A percentile compares a stretch with the other conserved stretches of the same genome.
Evolutionary conservation across 2,888 invertebrate species (phyloP).

Genomic region (Tachina fera): DNA sequence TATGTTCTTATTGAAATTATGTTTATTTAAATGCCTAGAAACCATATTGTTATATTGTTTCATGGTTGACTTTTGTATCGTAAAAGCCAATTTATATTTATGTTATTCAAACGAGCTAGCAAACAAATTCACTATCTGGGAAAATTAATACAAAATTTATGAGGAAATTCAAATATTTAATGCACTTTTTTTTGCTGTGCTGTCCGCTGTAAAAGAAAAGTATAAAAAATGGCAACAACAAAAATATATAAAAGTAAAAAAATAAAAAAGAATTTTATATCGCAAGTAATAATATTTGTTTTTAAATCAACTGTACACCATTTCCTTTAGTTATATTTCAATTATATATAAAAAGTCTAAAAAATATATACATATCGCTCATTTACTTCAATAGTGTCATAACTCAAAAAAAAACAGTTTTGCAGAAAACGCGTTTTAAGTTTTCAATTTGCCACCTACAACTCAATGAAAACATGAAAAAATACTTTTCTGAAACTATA

Average conservation of each 20-base stretch:
- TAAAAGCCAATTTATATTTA: constrained; percentile 66
- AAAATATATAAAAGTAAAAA: constrained; percentile 1
- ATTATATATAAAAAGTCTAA: too few relatives aligned
- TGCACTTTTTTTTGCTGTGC: constrained; percentile 38
- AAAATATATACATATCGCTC: too few relatives aligned
- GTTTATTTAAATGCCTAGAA: constrained; percentile 59
- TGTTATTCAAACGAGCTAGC: constrained; percentile 10
- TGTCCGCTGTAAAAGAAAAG: constrained; percentile 34
- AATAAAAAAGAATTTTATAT: constrained; percentile 22
- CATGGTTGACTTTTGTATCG: constrained; percentile 46
- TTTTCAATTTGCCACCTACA: too few relatives aligned
- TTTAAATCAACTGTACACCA: neutral
- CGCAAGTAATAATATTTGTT: constrained; percentile 38
- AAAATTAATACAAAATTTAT: constrained; percentile 58
- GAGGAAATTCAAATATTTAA: constrained; percentile 55
- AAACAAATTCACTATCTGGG: constrained; percentile 1
- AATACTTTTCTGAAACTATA: too few relatives aligned
- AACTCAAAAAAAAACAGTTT: too few relatives aligned
- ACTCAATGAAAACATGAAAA: too few relatives aligned
- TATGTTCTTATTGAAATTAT: constrained; percentile 49
- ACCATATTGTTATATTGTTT: constrained; percentile 66
- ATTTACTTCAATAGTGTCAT: too few relatives aligned
- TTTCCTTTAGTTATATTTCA: neutral
- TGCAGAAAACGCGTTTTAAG: too few relatives aligned
- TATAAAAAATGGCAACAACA: constrained; percentile 8